A percentile compares a stretch with the other conserved stretches of the same genome.
Conservation (phyloP, 2,888 invertebrate species). For the Ryuthela nishihirai region DNA sequence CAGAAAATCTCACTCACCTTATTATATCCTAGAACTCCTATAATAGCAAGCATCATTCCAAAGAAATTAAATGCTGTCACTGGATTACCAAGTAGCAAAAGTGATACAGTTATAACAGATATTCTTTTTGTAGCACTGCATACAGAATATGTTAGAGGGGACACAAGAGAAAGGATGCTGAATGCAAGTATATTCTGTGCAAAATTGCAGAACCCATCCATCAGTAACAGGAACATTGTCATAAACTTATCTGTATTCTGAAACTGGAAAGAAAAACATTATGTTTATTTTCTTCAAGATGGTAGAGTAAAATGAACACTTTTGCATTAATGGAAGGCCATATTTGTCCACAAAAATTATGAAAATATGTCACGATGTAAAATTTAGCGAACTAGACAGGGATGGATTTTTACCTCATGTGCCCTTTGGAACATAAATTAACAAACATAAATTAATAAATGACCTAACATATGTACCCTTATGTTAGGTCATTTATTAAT, state of each 20-base stretch:
- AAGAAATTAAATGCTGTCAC: conserved; percentile 79
- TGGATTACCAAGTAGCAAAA: conserved; percentile 83
- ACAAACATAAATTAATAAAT: no score
- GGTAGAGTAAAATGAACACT: no score
- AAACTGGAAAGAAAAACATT: conserved; percentile 29
- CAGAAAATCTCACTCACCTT: conserved; percentile 65
- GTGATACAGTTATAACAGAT: conserved; percentile 79
- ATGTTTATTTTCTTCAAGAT: no score
- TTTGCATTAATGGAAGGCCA: no score
- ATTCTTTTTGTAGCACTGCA: conserved; percentile 93
- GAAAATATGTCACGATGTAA: no score
- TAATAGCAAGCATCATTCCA: conserved; percentile 85
- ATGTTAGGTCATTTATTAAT: no score
- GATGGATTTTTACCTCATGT: no score
- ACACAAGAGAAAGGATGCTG: conserved; percentile 78
- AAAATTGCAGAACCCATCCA: conserved; percentile 87
- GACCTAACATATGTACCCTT: no score
- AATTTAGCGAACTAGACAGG: no score
- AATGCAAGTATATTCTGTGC: conserved; percentile 93
- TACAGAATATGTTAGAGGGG: conserved; percentile 93
- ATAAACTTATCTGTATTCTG: conserved; percentile 37
- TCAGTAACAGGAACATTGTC: conserved; percentile 57
- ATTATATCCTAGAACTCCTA: conserved; percentile 87
- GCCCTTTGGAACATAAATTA: no score
- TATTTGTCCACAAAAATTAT: no score